Conservation (phyloP, 2,888 invertebrate species). For the Mythimna loreyi region DNA sequence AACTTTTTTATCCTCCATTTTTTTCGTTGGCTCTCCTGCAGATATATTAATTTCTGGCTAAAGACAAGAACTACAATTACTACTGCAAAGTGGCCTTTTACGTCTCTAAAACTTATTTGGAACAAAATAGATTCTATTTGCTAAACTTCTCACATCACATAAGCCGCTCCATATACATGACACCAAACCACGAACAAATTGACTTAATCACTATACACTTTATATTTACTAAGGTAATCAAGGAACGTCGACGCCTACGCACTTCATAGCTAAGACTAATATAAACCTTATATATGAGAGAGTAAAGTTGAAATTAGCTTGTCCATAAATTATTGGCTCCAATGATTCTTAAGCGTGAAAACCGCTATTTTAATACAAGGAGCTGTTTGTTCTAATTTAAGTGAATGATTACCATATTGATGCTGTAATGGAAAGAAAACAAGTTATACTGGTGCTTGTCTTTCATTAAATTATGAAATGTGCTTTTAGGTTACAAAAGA, state of each 20-base stretch:
- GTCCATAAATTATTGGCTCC: neutral
- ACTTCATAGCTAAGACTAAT: constrained; percentile 1
- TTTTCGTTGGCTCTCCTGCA: no score
- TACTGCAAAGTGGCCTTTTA: neutral
- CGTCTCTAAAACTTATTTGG: neutral
- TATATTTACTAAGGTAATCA: constrained; percentile 47
- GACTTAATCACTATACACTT: constrained; percentile 50
- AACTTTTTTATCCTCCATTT: no score
- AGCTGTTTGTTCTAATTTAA: constrained; percentile 30
- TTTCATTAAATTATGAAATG: neutral
- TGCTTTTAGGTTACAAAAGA: neutral
- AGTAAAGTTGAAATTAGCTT: constrained; percentile 20
- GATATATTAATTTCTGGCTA: no score
- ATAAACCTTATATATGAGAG: neutral
- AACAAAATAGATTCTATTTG: neutral
- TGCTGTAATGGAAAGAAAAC: constrained; percentile 32
- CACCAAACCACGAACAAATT: constrained; percentile 40
- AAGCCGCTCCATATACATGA: constrained; percentile 19
- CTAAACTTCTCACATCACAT: constrained; percentile 9
- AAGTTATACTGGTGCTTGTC: neutral
- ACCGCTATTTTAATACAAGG: constrained; percentile 24
- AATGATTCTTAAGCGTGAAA: constrained; percentile 13
- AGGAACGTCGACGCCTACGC: constrained; percentile 25
- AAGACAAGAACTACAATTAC: neutral
- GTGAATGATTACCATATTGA: constrained; percentile 16